Conservation (phyloP, 2,797 vertebrate species). For the Sitta carolinensis region DNA sequence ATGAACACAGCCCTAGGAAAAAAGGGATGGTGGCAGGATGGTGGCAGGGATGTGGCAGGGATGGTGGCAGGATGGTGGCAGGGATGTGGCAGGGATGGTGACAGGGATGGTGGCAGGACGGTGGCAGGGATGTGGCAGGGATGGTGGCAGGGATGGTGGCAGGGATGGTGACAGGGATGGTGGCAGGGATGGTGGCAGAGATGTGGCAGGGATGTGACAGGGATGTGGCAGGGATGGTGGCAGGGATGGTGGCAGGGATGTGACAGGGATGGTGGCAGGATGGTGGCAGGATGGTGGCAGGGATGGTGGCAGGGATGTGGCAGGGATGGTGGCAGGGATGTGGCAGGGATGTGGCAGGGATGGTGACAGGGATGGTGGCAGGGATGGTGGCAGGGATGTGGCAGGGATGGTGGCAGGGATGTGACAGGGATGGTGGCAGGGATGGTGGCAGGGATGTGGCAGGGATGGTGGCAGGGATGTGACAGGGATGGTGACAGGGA, state of each 20-base stretch:
- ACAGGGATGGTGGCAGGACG: neutral
- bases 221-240: neutral
- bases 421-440: too few species aligned
- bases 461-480: too few species aligned
- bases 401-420: neutral
- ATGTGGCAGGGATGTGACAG: neutral
- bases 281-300: too few species aligned
- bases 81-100: neutral
- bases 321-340: neutral
- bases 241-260: neutral
- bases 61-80: neutral
- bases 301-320: neutral
- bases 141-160: accelerated
- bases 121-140: neutral
- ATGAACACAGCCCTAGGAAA: slow-evolving; percentile 6
- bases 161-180: neutral
- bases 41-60: too few species aligned
- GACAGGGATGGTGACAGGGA: too few species aligned
- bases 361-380: neutral
- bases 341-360: neutral
- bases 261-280: too few species aligned
- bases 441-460: too few species aligned
- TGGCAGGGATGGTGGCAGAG: neutral
- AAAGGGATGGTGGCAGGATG: neutral
- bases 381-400: neutral